phyloP scores from a whole-genome alignment of 2,113 vertebrate species.

The Haplochromis burtoni region DNA sequence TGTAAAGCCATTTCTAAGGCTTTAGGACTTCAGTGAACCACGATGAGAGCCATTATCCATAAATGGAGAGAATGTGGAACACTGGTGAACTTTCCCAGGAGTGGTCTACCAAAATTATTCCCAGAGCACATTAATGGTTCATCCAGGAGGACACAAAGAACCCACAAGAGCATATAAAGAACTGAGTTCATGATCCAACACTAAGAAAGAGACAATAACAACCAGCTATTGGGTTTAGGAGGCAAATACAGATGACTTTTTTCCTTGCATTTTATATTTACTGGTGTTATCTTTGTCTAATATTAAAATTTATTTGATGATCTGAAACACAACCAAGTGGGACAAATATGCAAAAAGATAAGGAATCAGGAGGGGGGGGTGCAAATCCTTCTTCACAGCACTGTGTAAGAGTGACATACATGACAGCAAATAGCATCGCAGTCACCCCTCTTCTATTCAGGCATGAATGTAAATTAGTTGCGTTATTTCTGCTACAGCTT shows the following conservation, averaged over 20 bases:
- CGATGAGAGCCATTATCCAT: not conserved
- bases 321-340: not conserved
- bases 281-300: not conserved
- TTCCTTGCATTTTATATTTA: not conserved
- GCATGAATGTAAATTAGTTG: not conserved
- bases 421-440: not conserved
- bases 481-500: not conserved
- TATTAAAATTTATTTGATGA: not conserved
- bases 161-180: not conserved
- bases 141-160: not conserved
- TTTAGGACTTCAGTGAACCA: not conserved
- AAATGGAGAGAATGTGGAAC: not conserved
- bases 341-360: not conserved
- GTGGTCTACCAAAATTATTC: not conserved
- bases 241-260: not conserved
- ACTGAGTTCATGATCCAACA: not conserved
- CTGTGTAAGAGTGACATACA: not conserved
- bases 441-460: not conserved
- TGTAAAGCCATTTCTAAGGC: not conserved
- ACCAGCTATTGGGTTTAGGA: not conserved
- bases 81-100: not conserved
- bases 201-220: not conserved
- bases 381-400: not conserved
- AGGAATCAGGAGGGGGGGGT: not conserved
- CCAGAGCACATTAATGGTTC: not conserved